Percentiles rank a stretch among this genome's conserved stretches.
These are phyloP conservation scores for Neosilurus hyrtlii DNA, from an alignment of 2,797 vertebrate genomes.

Conservation along the genomic window DNA sequence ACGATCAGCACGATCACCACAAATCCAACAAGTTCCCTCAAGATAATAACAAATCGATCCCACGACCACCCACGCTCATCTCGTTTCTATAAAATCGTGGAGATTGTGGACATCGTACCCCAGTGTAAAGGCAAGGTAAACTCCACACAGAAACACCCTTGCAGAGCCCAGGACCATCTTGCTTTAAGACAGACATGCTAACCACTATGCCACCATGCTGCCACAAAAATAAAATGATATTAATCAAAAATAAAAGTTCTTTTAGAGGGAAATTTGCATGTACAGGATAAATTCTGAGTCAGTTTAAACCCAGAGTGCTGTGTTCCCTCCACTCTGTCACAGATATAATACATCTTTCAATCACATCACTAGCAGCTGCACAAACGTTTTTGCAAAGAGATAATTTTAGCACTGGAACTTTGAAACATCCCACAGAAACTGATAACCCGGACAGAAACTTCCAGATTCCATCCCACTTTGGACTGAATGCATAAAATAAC, in stretches of 20 bases:
- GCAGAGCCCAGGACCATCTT: no score
- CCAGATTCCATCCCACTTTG: slow-evolving; percentile 6
- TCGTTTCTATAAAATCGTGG: no score
- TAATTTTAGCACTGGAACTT: slow-evolving; percentile 12
- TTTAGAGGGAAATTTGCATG: neutral
- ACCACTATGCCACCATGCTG: no score
- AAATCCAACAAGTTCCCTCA: no score
- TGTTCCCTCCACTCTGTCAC: neutral
- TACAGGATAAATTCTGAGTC: neutral
- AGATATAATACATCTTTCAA: slow-evolving; percentile 4
- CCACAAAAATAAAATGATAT: slow-evolving; percentile 1
- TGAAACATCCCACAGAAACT: slow-evolving; percentile 15
- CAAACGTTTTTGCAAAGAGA: slow-evolving; percentile 16
- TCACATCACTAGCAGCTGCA: neutral
- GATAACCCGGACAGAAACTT: slow-evolving; percentile 14
- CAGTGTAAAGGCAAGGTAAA: no score
- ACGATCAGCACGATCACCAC: no score
- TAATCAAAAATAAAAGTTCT: neutral
- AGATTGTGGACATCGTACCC: no score
- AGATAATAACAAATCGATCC: no score
- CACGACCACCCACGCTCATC: no score
- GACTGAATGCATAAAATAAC: slow-evolving; percentile 23
- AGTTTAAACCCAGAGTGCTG: neutral
- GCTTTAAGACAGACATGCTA: no score
- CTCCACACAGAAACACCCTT: no score